phyloP scores from a whole-genome alignment of 2,888 invertebrate species.

The Eupithecia pulchellata region DNA sequence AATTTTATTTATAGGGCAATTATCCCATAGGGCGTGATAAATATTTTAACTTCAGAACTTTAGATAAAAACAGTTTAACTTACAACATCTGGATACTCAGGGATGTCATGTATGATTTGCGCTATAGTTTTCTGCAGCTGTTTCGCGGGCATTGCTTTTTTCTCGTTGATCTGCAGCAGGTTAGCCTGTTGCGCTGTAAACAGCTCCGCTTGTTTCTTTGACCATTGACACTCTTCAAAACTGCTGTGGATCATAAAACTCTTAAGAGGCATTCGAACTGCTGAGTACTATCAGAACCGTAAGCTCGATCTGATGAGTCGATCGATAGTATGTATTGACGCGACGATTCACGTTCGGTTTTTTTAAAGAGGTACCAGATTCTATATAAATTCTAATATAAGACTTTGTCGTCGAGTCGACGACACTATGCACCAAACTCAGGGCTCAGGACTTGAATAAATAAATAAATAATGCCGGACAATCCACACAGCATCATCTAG shows the following conservation, averaged over 20 bases:
- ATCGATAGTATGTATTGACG: neutral
- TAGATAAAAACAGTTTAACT: slow-evolving; percentile 61
- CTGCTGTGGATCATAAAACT: slow-evolving; percentile 45
- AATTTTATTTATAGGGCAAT: neutral
- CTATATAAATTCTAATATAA: neutral
- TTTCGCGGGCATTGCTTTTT: slow-evolving; percentile 90
- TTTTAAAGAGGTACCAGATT: neutral
- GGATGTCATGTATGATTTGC: slow-evolving; percentile 90
- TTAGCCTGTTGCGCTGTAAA: slow-evolving; percentile 95
- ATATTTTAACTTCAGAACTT: neutral
- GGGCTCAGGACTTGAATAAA: too few species aligned
- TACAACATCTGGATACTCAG: slow-evolving; percentile 93
- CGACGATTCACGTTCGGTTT: neutral
- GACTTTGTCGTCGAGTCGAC: neutral
- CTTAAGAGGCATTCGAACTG: neutral
- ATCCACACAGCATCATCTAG: too few species aligned
- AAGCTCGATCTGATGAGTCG: neutral
- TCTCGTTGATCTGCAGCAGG: slow-evolving; percentile 92
- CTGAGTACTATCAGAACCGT: neutral
- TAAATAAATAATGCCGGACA: too few species aligned
- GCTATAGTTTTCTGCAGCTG: slow-evolving; percentile 91
- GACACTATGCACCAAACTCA: too few species aligned
- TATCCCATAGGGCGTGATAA: neutral
- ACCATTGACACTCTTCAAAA: slow-evolving; percentile 89
- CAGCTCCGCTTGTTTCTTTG: slow-evolving; percentile 94